Evolutionary conservation across 2,888 invertebrate genomes (phyloP).

Genomic region (Lasioglossum malachurum): DNA sequence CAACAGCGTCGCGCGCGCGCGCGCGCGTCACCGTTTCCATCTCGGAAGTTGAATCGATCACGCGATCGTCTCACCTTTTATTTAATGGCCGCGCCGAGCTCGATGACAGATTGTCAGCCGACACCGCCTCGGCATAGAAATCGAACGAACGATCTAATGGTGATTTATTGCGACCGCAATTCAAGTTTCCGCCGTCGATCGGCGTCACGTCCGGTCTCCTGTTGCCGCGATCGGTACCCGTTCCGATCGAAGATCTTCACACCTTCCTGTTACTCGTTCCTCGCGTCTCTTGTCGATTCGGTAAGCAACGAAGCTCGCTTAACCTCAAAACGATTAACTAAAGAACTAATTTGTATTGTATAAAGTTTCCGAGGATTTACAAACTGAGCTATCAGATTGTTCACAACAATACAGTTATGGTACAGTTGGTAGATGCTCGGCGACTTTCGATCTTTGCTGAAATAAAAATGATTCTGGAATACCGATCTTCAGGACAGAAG

Average conservation of each 20-base stretch:
- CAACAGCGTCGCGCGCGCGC: neutral
- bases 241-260: conserved; percentile 4
- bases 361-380: neutral
- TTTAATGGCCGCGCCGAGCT: conserved; percentile 56
- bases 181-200: conserved; percentile 19
- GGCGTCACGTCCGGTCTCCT: neutral
- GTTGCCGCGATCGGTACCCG: conserved; percentile 21
- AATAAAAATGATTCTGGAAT: neutral
- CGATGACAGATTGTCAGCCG: conserved; percentile 58
- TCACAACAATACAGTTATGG: neutral
- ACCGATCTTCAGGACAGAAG: neutral
- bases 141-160: conserved; percentile 43
- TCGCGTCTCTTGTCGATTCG: conserved; percentile 22
- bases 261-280: conserved; percentile 10
- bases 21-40: conserved; percentile 39
- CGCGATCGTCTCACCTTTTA: conserved; percentile 63
- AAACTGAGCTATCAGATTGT: neutral
- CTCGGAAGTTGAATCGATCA: conserved; percentile 47
- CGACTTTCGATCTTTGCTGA: no score
- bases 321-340: neutral
- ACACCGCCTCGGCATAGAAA: conserved; percentile 33
- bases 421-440: neutral
- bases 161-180: conserved; percentile 42
- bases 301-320: conserved; percentile 26
- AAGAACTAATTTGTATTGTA: neutral